Evolutionary conservation across 2,797 vertebrate species (phyloP), one percentile per base, ranked within the genome.

Genomic region (Xiphophorus birchmanni): DNA sequence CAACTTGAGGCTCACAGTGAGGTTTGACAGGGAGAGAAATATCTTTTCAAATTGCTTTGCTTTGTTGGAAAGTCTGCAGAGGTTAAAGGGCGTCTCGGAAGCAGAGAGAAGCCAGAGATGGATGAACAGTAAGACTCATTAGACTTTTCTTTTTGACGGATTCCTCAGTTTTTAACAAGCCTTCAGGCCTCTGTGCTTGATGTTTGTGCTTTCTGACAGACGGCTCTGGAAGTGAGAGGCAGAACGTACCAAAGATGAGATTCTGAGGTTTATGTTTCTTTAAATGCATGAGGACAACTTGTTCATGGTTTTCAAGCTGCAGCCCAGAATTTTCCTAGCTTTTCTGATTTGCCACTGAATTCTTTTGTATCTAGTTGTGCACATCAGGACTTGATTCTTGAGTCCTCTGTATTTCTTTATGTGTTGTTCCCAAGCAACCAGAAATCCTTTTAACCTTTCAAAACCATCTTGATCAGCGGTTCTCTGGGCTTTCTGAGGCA

Each of bases 81-180:
- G 90, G 88, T 63, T 73, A 87, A 90, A 92, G 88, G 86, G 82
- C 84, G 81, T 82, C 79, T 37, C 60, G 81, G 73, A 81, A 75
- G 26, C 42, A 45, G 82, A 87, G 89, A 67, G 85, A 80, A 74
- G 80, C 77, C 4, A 85, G 88, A 84, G 44, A 54, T n/a, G 76
- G 60, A 58, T 45, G 8, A 72, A 78, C 80, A 47, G 50, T 45
- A 29, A 77, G 82, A 80, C 80, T 85, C 84, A 78, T 87, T 80
- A 74, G 21, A 13, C 75, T 5, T 17, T 18, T 81, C 54, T 71
- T 74, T 37, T 60, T 63, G 74, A 63, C 78, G 56, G 40, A 73
- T 69, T 65, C 75, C 67, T 65, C 71, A 15, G 50, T 82, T 75
- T n/a, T 79, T 87, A 81, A 78, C 32, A 1, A 80, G 58, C 54